Percentiles rank a stretch among this genome's conserved stretches.
Conservation (phyloP, 2,113 vertebrate genomes). For the Actinemys pallida region DNA sequence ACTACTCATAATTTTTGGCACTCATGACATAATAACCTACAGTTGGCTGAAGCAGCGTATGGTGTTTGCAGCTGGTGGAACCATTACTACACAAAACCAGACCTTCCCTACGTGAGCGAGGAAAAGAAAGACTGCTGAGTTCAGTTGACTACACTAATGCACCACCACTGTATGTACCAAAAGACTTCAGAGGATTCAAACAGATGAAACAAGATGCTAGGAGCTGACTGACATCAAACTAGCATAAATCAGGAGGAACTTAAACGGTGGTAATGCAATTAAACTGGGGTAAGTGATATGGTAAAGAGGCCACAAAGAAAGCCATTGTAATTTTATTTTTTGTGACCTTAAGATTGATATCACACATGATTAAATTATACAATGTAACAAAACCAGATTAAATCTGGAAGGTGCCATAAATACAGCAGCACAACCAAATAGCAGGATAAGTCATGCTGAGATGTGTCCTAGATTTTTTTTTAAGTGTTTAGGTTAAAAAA, state of each 20-base stretch:
- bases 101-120: conserved; percentile 31
- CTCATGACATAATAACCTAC: conserved; percentile 77
- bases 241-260: conserved; percentile 63
- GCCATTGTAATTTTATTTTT: not conserved
- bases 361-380: fast-evolving
- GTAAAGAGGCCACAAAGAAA: conserved; percentile 44
- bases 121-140: conserved; percentile 61
- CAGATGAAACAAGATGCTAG: not conserved
- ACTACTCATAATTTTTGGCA: conserved; percentile 78
- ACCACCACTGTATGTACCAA: conserved; percentile 17
- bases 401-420: not conserved
- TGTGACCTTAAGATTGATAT: not conserved
- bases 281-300: not conserved
- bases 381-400: not conserved
- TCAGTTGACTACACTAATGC: conserved; percentile 43
- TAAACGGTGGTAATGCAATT: not conserved
- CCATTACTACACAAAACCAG: conserved; percentile 45
- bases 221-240: conserved; percentile 35
- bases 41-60: conserved; percentile 69
- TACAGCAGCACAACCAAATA: not conserved
- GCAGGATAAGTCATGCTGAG: not conserved
- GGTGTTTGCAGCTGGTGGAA: conserved; percentile 69
- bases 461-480: not conserved
- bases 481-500: not conserved
- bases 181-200: conserved; percentile 48